Evolutionary conservation across 2,113 vertebrate genomes (phyloP).

Genomic region (Strigops habroptila): DNA sequence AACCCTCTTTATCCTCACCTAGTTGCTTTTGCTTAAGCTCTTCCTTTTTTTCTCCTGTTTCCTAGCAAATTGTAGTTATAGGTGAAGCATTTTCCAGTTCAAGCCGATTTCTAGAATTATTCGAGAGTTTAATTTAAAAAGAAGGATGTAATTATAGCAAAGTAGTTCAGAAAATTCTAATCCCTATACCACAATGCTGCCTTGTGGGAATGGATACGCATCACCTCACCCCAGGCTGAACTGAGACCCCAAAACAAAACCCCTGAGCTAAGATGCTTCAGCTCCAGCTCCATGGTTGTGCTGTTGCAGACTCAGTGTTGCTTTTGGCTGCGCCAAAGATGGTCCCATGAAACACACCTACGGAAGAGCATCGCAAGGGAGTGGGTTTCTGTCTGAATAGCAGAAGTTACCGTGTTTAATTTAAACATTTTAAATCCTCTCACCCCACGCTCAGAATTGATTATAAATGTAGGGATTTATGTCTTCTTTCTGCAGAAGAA

Average conservation of each 20-base stretch:
- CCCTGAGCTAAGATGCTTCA: accelerated
- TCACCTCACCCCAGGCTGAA: not conserved
- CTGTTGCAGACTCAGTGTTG: accelerated
- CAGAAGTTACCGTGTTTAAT: not conserved
- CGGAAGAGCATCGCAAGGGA: not conserved
- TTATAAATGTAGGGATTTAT: not conserved
- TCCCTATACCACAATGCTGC: not conserved
- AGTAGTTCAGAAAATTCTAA: not conserved
- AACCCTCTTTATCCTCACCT: not conserved
- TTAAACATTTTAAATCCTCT: not conserved
- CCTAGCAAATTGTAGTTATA: not conserved
- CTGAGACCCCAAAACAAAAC: not conserved
- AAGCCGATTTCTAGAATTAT: slow-evolving; percentile 8
- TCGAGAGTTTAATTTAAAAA: not conserved
- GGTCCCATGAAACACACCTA: not conserved
- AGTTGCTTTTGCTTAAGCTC: not conserved
- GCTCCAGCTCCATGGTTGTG: not conserved
- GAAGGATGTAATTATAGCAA: not conserved
- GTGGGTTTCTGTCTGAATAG: not conserved
- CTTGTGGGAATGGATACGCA: not conserved
- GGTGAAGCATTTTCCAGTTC: not conserved
- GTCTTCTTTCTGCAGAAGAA: not conserved
- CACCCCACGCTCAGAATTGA: not conserved
- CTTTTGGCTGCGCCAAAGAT: not conserved
- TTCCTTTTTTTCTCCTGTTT: not conserved